Conservation (phyloP, 2,113 vertebrate genomes). For the Rhinogobius similis region DNA sequence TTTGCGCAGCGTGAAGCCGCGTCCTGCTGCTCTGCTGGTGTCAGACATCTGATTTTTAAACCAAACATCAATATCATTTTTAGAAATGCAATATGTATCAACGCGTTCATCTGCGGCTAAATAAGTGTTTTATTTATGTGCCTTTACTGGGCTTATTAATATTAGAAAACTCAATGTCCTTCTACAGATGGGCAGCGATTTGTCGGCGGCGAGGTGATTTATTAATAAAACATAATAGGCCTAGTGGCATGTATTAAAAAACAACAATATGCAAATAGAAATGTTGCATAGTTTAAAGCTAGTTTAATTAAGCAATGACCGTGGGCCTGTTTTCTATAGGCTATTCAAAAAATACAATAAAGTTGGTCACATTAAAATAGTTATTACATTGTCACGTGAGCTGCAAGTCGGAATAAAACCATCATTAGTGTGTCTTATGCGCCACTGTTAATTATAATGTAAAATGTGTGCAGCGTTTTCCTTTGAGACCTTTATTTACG, state of each 20-base stretch:
- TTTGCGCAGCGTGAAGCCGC: conserved; percentile 27
- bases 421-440: not conserved
- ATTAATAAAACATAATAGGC: conserved; percentile 1
- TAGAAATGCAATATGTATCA: conserved; percentile 23
- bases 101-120: conserved; percentile 6
- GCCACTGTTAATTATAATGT: conserved; percentile 5
- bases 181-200: conserved; percentile 3
- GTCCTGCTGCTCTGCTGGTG: conserved; percentile 29
- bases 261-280: conserved; percentile 10
- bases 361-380: conserved; percentile 1
- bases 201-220: not conserved
- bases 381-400: not conserved
- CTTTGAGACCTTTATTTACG: conserved; percentile 4
- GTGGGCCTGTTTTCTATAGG: not conserved
- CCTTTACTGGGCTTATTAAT: conserved; percentile 34
- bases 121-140: conserved; percentile 34
- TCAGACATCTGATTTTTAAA: conserved; percentile 22
- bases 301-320: not conserved
- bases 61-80: conserved; percentile 21
- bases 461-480: not conserved
- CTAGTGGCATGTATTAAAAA: not conserved
- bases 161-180: conserved; percentile 12
- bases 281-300: not conserved
- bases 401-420: not conserved
- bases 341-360: not conserved